Base-by-base conservation (phyloP, 2,888 invertebrate species). In the Melieria omissa region DNA sequence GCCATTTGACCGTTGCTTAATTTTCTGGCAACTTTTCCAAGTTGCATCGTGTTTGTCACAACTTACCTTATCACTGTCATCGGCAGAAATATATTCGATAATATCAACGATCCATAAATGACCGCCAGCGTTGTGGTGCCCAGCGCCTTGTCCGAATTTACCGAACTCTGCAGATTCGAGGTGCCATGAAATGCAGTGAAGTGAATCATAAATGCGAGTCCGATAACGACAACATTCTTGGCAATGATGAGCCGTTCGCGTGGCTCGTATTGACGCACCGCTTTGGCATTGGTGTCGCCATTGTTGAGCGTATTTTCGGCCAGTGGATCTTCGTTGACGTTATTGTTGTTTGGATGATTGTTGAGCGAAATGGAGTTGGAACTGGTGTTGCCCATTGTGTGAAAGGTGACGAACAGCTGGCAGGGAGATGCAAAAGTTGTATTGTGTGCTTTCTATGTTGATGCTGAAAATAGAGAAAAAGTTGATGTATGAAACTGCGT, bases 151-250 rank as follows among this genome's bases (percentile, higher is more conserved):
- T 93, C 93, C 16, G 92, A 91, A 86, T 96, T 95, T 69, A 96
- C 91, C 0, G 95, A 95, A 83, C 95, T 95, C 87, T 94, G 94
- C 55, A 94, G 88, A 86, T 94, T 94, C 65, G 93, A 92, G 2
- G 93, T 91, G 5, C 94, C 94, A 87, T 93, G 95, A 86, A 96
- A 98, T 5, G 97, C 96, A 1, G 96, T 97, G 88, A 98, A 95
- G 78, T 95, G 93, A 79, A 97, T 90, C 92, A 97, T 93, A 87
- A 97, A 97, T 0, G 95, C 95, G 73, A 95, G 88, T 3, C 96
- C 95, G 65, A 97, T 91, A 52, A 96, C 90, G 74, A 95, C 87
- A 58, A 97, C 92, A 86, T 97, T 97, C 81, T 93, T 93, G 83
- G 94, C 90, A 81, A 96, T 95, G 61, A 94, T 89, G 89, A 92